Base-by-base conservation (phyloP, 2,113 vertebrate species). In the Orcinus orca region DNA sequence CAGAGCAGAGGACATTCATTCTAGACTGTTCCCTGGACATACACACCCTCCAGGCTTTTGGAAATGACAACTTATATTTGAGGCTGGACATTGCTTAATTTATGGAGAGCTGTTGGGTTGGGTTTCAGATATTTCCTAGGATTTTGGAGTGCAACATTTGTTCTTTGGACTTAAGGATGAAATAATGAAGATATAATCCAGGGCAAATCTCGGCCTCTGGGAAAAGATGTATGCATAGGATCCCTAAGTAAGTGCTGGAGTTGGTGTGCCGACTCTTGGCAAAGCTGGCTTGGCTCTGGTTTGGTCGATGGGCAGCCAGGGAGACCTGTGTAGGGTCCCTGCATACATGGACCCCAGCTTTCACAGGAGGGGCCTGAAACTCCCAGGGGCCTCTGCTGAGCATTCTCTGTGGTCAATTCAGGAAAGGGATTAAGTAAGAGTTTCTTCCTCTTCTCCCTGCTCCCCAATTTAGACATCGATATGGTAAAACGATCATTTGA, bases 401-500 rank as follows among this genome's bases (percentile, higher is more conserved):
- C 47, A n/a, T 97, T 95, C 95, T 62, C 44, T 83, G 9, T 93
- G 97, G 82, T 62, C 95, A 97, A 88, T 76, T 97, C 73, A 90
- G 74, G 90, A 95, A 97, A 97, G 62, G 31, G 18, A 81, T 86
- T 82, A 97, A 93, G 33, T 65, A 90, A 87, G 81, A 86, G 25
- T 95, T 93, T 96, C 90, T 90, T 95, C 84, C 92, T 95, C 50
- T 84, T 84, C 74, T 84, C 47, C 11, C 71, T 79, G 44, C 93
- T 96, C 33, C 90, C 95, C 83, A 89, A 6, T 85, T 82, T 93
- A 33, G 65, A 68, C 94, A 20, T 95, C 68, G 74, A 62, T 58
- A 97, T 97, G 97, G 87, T 95, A 96, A 97, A 98, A 90, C 58
- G 12, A 97, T 98, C 7, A 97, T 96, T 98, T 98, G 96, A 97